phyloP scores from a whole-genome alignment of 1,140 invertebrate species.

The Metopolophium dirhodum region DNA sequence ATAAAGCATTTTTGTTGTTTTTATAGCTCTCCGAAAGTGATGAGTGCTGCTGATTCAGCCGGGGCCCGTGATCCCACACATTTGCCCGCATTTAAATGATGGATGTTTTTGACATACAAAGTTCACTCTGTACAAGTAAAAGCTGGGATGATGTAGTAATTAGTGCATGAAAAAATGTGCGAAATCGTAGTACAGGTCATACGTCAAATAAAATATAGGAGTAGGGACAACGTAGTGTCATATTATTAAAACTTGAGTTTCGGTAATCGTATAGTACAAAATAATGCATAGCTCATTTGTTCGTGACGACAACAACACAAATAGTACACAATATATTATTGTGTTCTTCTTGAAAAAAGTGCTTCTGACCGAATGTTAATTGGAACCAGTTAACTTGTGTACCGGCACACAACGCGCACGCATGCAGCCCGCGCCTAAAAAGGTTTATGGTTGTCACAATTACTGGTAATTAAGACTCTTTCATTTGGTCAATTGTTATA shows the following conservation, averaged over 20 bases:
- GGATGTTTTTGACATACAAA: neutral
- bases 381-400: constrained; percentile 26
- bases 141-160: neutral
- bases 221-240: neutral
- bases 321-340: neutral
- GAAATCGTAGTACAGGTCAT: neutral
- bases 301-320: neutral
- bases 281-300: neutral
- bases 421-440: neutral
- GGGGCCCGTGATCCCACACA: too few relatives aligned
- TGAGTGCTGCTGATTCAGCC: neutral
- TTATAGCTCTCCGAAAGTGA: neutral
- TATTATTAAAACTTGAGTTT: neutral
- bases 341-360: neutral
- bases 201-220: neutral
- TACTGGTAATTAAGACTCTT: constrained; percentile 35
- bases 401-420: neutral
- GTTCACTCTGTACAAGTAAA: neutral
- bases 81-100: neutral
- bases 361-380: constrained; percentile 1
- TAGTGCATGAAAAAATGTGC: neutral
- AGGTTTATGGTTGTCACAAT: constrained; percentile 10
- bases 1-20: neutral
- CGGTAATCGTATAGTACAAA: neutral
- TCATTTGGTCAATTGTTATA: neutral